phyloP scores from a whole-genome alignment of 1,140 invertebrate genomes.

The Pentalonia nigronervosa region DNA sequence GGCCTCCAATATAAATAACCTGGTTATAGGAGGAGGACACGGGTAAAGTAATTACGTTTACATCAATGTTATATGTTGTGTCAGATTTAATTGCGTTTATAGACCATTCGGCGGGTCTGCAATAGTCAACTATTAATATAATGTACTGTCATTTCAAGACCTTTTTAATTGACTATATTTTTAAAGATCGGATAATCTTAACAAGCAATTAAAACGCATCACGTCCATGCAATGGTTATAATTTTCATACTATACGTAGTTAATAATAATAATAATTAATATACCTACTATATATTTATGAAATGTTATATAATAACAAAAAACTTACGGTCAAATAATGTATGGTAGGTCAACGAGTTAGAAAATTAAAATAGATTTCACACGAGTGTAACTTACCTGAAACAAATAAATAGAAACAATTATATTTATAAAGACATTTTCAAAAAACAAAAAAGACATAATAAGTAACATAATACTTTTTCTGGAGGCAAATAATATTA shows the following conservation, averaged over 20 bases:
- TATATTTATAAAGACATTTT: neutral
- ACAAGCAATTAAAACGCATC: neutral
- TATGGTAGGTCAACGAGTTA: too few relatives aligned
- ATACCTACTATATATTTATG: neutral
- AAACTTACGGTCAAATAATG: neutral
- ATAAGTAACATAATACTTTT: neutral
- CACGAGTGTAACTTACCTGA: neutral
- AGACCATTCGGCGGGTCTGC: neutral
- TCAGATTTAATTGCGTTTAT: neutral
- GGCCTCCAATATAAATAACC: conserved; percentile 9
- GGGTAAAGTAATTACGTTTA: neutral
- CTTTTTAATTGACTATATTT: neutral
- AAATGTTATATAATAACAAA: neutral
- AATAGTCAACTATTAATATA: neutral
- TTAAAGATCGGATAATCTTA: neutral
- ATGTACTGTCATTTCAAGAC: neutral
- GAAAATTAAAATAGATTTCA: neutral
- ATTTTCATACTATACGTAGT: neutral
- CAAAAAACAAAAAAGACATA: neutral
- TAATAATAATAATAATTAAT: conserved; percentile 21
- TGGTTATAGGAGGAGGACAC: neutral
- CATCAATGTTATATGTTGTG: neutral
- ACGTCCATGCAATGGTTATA: neutral
- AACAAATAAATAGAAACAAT: neutral
- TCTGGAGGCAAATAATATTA: neutral